Base-by-base conservation (phyloP, 2,797 vertebrate genomes). In the Sebastes trivittatus region DNA sequence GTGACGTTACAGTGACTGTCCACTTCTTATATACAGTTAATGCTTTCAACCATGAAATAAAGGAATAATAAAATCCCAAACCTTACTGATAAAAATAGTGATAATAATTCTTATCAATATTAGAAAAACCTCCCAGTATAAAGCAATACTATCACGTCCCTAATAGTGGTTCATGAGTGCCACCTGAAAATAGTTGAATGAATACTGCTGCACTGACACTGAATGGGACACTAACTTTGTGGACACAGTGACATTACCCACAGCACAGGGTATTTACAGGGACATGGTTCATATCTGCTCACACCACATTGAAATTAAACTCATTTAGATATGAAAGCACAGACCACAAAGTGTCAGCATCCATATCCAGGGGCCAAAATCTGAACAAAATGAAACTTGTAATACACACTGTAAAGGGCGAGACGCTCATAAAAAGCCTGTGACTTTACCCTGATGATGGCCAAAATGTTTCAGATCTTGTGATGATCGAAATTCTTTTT, bases 301-400 rank as follows among this genome's bases (percentile, higher is more conserved):
- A 56, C 66, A 77, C 85, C 82, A 77, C 82, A 86, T 27, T 84
- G 82, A 81, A 90, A 90, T 89, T 68, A 88, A 80, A 65, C 62
- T 83, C 66, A 73, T 89, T 87, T 76, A 29, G 77, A 81, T 88
- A 71, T 78, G 58, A 84, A 71, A 86, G 76, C 78, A 49, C 65
- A 78, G 80, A 84, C 86, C 88, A 64, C 88, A 78, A 70, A 76
- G 49, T 69, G 46, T 70, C 68, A 61, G 58, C 72, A 76, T 88
- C 77, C 67, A 56, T 81, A 78, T 80, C 61, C 56, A 30, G 1
- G 1, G 10, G 82, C 84, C 78, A 76, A 76, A 77, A 84, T 77
- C 27, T 62, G 52, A 83, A 84, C 66, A 86, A 83, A 84, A 78
- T 64, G 9, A 66, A 79, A 70, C 79, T 64, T 78, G 11, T 42